Evolutionary conservation across 2,888 invertebrate species (phyloP), one percentile per base, ranked within the genome.

Genomic region (Eremobia ochroleuca): DNA sequence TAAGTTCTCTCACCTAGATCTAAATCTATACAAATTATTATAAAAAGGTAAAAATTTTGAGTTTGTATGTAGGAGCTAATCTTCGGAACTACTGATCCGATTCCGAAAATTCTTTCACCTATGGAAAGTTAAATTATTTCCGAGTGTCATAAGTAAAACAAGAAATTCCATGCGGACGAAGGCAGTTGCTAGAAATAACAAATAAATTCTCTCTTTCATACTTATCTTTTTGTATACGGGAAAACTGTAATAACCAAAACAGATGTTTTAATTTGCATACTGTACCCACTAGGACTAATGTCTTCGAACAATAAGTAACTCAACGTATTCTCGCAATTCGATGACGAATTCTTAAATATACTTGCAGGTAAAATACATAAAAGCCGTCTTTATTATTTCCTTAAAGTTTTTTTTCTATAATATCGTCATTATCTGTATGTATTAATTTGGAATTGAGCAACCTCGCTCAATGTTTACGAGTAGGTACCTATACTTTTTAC

Each of bases 311-410:
- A 40, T 65, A 66, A 37, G 15, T 68, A 40, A 25, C 69, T 52
- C 25, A 68, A 46, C 46, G 46, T 62, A 58, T 81, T 73, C 82
- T 78, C 25, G 73, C 62, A 31, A 78, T 49, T 28, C 13, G 59
- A 73, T 84, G 79, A 82, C 75, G 61, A 70, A 85, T 78, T 13
- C 28, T 64, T 55, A n/a, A 46, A 64, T 21, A 74, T 55, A 76
- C n/a, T 75, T 55, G 71, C 31, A 72, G 46, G 58, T 67, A 55
- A 62, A 49, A 52, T 72, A 76, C 67, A 70, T 46, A 31, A 61
- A 49, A 69, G 71, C 72, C 69, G 21, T 64, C 3, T 64, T 66
- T 73, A 81, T 59, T 73, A 82, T 82, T 84, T 84, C 85, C 85
- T 73, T 73, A 43, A 34, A 61, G n/a, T 55, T 61, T 77, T 84